These are phyloP conservation scores for Pterostichus niger DNA, from an alignment of 2,888 invertebrate genomes.

Conservation along the genomic window DNA sequence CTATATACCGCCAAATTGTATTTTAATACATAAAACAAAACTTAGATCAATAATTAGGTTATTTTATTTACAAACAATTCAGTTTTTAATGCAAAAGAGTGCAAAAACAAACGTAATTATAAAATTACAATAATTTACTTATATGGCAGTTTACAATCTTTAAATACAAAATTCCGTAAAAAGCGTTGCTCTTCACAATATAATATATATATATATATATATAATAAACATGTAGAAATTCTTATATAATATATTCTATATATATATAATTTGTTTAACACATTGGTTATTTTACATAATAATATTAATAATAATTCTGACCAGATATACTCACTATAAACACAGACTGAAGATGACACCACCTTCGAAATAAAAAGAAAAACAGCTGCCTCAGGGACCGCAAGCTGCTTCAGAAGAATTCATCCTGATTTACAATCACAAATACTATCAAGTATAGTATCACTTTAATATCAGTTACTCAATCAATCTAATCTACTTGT, in stretches of 20 bases:
- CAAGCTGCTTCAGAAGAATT: not conserved
- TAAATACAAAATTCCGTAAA: conserved; percentile 66
- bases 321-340: conserved; percentile 76
- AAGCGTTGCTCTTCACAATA: conserved; percentile 65
- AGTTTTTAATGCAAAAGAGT: conserved; percentile 65
- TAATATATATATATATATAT: conserved; percentile 61
- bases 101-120: conserved; percentile 66
- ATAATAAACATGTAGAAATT: conserved; percentile 67
- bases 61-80: conserved; percentile 66
- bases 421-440: conserved; percentile 48
- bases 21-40: too few species aligned
- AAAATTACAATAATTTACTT: conserved; percentile 67
- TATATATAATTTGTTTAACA: conserved; percentile 63
- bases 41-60: conserved; percentile 5
- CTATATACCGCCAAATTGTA: too few species aligned
- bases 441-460: conserved; percentile 34
- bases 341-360: conserved; percentile 70
- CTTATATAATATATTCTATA: conserved; percentile 65
- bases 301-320: conserved; percentile 74
- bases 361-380: conserved; percentile 70
- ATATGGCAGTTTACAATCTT: conserved; percentile 66
- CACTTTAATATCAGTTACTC: conserved; percentile 5
- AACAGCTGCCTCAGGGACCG: not conserved
- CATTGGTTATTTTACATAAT: conserved; percentile 73
- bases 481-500: conserved; percentile 11